These are phyloP conservation scores for Listronotus oregonensis DNA, from an alignment of 1,140 invertebrate genomes.

Conservation along the genomic window DNA sequence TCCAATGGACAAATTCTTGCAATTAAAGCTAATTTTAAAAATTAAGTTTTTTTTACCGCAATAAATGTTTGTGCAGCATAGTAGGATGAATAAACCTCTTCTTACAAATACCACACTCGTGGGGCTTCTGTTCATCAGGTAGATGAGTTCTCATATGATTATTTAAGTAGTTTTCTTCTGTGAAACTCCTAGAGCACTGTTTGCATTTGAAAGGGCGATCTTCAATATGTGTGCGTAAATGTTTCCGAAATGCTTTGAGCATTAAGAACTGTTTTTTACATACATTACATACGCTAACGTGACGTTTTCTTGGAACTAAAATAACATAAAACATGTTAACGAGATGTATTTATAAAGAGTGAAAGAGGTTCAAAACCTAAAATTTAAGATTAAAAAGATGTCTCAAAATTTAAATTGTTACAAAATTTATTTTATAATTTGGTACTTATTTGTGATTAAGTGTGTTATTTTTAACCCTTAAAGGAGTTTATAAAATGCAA, in stretches of 20 bases:
- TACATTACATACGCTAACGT: conserved; percentile 76
- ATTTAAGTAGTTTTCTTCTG: conserved; percentile 61
- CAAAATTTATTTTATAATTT: too few species aligned
- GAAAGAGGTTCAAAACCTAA: not conserved
- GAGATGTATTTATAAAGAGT: not conserved
- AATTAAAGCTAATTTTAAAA: conserved; percentile 48
- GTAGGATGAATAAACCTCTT: conserved; percentile 66
- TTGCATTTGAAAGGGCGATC: conserved; percentile 98
- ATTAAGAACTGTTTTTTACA: conserved; percentile 97
- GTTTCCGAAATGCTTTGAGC: conserved; percentile 96
- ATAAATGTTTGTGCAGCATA: conserved; percentile 67
- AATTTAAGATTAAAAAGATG: not conserved
- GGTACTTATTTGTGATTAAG: too few species aligned
- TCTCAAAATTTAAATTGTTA: too few species aligned
- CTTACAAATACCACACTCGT: conserved; percentile 66
- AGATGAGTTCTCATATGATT: conserved; percentile 68
- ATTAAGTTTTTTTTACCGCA: conserved; percentile 38
- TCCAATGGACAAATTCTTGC: too few species aligned
- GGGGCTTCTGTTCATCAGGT: conserved; percentile 65
- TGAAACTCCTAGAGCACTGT: conserved; percentile 71
- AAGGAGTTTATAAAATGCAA: too few species aligned
- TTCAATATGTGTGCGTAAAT: conserved; percentile 97
- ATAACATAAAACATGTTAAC: conserved; percentile 10
- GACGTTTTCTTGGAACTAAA: conserved; percentile 39
- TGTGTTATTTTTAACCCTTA: too few species aligned